Percentiles rank a stretch among this genome's conserved stretches.
Evolutionary conservation across 2,797 vertebrate species (phyloP).

Genomic region (Onychomys leucogaster): DNA sequence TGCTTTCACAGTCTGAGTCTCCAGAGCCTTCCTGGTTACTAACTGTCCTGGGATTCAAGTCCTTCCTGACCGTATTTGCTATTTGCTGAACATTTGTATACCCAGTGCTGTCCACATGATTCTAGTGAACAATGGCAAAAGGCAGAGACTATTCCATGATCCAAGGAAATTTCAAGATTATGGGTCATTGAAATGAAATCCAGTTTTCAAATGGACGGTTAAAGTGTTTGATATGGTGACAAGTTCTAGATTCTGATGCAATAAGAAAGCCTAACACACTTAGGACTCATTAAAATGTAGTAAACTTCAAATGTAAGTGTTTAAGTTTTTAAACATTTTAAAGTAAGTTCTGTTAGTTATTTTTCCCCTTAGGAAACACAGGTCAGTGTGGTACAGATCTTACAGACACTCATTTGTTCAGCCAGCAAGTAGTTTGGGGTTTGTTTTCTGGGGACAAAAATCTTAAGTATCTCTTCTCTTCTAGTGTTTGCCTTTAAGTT

Average conservation of each 20-base stretch:
- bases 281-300: neutral
- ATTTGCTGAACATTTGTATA: slow-evolving; percentile 6
- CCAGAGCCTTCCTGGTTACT: neutral
- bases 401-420: neutral
- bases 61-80: neutral
- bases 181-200: neutral
- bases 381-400: neutral
- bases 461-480: neutral
- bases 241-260: neutral
- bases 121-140: neutral
- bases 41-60: neutral
- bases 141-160: neutral
- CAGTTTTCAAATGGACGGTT: neutral
- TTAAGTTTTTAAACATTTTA: neutral
- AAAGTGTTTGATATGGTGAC: neutral
- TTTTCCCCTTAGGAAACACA: neutral
- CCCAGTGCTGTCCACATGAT: too few species aligned
- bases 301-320: slow-evolving; percentile 20
- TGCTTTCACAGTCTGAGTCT: neutral
- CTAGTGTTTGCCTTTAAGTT: neutral
- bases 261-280: neutral
- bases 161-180: neutral
- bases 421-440: neutral
- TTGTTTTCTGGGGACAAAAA: slow-evolving; percentile 27
- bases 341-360: neutral